phyloP scores from a whole-genome alignment of 2,797 vertebrate genomes.

The Prionace glauca region DNA sequence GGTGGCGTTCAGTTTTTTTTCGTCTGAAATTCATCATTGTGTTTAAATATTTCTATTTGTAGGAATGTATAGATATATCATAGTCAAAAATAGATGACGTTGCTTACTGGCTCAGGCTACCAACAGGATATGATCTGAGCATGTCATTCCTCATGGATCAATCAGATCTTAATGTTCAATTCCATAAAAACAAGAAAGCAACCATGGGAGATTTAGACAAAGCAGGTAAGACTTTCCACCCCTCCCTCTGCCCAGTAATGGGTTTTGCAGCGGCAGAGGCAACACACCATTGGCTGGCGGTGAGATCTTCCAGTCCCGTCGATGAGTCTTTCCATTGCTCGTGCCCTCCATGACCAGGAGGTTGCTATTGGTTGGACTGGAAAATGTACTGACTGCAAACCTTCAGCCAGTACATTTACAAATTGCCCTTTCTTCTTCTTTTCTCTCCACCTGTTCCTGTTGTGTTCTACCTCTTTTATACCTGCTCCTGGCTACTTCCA shows the following conservation, averaged over 20 bases:
- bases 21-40: background rate
- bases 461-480: background rate
- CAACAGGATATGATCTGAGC: background rate
- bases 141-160: background rate
- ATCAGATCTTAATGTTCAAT: background rate
- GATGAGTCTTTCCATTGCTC: too few relatives aligned
- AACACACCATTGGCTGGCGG: too few relatives aligned
- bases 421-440: background rate
- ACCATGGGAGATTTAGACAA: background rate
- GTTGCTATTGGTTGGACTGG: too few relatives aligned
- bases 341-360: too few relatives aligned
- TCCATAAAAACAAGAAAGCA: background rate
- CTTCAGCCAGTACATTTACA: background rate
- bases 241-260: too few relatives aligned
- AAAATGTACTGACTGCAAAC: too few relatives aligned
- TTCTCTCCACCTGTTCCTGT: background rate
- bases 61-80: background rate
- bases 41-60: background rate
- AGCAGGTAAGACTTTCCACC: too few relatives aligned
- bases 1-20: background rate
- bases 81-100: background rate
- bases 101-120: background rate
- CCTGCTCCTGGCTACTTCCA: background rate
- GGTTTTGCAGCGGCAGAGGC: too few relatives aligned
- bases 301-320: too few relatives aligned